Evolutionary conservation across 2,113 vertebrate genomes (phyloP), one percentile per base, ranked within the genome.

Genomic region (Oncorhynchus masou): DNA sequence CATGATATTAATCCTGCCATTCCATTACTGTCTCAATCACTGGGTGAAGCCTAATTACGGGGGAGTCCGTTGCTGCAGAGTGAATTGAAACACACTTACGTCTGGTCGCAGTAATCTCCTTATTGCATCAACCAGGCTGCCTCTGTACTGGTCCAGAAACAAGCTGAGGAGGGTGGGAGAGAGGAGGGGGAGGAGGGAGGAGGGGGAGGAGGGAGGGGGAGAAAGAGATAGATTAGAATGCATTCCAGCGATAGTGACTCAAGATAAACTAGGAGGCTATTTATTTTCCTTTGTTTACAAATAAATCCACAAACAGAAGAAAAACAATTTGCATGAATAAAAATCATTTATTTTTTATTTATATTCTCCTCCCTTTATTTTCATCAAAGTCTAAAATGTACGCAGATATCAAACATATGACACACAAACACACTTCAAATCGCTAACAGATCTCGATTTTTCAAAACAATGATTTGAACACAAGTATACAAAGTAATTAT

Each of bases 1-100:
- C 96, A 96, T 95, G 96, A 97, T 96, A 98, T 97, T 97, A 98
- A 99, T 96, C 96, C 96, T 94, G 92, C 96, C 95, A 95, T 94
- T 94, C 94, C 93, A 95, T 96, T 97, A 94, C 95, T 95, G 93
- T 94, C 93, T 92, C 93, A 93, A 94, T 96, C 94, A 93, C 93
- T 91, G 93, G 93, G 92, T 85, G 87, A 90, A 92, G 93, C 94
- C 95, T 97, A 98, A 99, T 98, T 98, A 98, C 95, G 94, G 88
- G 95, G 92, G 90, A 93, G 91, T 86, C 89, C 60, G 3, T 91
- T 93, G n/a, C 89, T 88, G 86, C 88, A 94, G 93, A 92, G 94
- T 93, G 94, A 82, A 20, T 29, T 19, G 6, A 68, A 67, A 64
- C 73, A 70, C 66, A 74, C 97, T 98, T 95, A 99, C 98, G 82